Conservation (phyloP, 2,888 invertebrate species). For the Ornithoptera alexandrae region DNA sequence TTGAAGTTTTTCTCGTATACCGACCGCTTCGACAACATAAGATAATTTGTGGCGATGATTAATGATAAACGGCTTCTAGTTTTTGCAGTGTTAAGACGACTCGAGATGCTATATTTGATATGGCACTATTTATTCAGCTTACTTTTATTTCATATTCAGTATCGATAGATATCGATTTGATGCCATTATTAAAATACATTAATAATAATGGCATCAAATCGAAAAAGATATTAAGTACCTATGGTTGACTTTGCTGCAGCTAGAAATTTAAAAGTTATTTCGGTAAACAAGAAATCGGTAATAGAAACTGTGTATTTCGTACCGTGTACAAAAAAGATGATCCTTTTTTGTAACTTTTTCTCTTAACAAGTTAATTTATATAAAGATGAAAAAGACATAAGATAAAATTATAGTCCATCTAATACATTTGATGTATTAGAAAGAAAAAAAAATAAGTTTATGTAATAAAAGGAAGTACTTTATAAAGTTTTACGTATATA, state of each 20-base stretch:
- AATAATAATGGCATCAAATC: neutral
- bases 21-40: constrained; percentile 44
- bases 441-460: too few relatives aligned
- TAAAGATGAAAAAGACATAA: neutral
- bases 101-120: constrained; percentile 21
- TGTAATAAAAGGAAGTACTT: too few relatives aligned
- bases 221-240: too few relatives aligned
- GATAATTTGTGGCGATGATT: constrained; percentile 58
- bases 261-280: neutral
- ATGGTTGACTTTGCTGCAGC: neutral
- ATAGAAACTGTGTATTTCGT: neutral
- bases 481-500: neutral
- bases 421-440: too few relatives aligned
- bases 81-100: constrained; percentile 44
- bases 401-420: neutral
- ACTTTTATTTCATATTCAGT: neutral
- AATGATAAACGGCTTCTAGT: constrained; percentile 47
- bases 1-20: constrained; percentile 32
- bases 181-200: neutral
- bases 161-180: neutral
- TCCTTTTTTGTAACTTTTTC: neutral
- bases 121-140: neutral
- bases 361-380: neutral
- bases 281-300: neutral
- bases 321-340: neutral